Base-by-base conservation (phyloP, 2,797 vertebrate species). In the Spea hammondii region DNA sequence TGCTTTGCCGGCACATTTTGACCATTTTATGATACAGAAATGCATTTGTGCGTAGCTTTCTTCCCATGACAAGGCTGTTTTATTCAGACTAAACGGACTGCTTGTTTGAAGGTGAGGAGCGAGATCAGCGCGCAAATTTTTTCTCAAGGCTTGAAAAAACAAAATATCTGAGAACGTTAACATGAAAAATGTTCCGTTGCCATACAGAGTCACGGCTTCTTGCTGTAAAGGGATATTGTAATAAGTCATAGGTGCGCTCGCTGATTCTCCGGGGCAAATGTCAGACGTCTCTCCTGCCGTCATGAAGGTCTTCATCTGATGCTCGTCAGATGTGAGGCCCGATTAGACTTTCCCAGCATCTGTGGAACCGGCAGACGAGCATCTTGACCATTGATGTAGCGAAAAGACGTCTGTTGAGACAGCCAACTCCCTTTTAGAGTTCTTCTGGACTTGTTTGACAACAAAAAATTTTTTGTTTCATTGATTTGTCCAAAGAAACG, bases 91-190 rank as follows among this genome's bases (percentile, higher is more conserved):
- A 71, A 75, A 80, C 72, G 14, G 73, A 75, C 60, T 71, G 44
- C 67, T 80, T 80, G 67, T 80, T 80, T 76, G 73, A 80, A 76
- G 66, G 66, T 75, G 12, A 32, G 68, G 73, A 80, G 59, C 60
- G 45, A 70, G 73, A 76, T 70, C 55, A 69, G 59, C 70, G 79
- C 32, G n/a, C 32, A 72, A 59, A 72, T 72, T 32, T 76, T 76
- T 80, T 71, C 72, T 69, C 67, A 0, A 66, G n/a, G 80, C 53
- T 68, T 66, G 80, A 83, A 84, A 87, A 84, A 86, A 83, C 83
- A 87, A 86, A 85, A 85, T 83, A 83, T 62, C 83, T 74, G 72
- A 71, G 82, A 74, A 60, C 78, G 78, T 84, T 87, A 84, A 84
- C 84, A 81, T 83, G 77, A 85, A 75, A 83, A 86, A 86, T 69